Base-by-base conservation (phyloP, 2,113 vertebrate species). In the Periophthalmodon schlosseri region DNA sequence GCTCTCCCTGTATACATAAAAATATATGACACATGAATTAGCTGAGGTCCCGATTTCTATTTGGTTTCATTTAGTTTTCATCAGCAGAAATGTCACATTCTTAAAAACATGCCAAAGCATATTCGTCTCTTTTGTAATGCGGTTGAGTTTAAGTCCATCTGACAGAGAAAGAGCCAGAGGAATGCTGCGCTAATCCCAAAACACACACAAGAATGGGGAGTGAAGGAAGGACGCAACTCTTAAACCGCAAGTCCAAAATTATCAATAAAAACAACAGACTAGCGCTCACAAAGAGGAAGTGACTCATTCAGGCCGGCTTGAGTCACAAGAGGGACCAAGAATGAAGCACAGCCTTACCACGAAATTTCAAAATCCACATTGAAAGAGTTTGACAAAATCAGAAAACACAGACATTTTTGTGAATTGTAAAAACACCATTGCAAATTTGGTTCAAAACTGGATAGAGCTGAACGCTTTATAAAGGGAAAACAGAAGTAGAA, bases 161-260 rank as follows among this genome's bases (percentile, higher is more conserved):
- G 90, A 91, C 90, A 88, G 60, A 82, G 85, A 84, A 81, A 74
- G 84, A 85, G 85, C 84, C 74, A 58, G 69, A 89, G 90, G 89
- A 93, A 93, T 91, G 87, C 28, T 86, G 81, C 73, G 63, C 69
- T 91, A 90, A 90, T 88, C 84, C 73, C 54, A 66, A 28, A 66
- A 74, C 80, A 79, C 79, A 69, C 58, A 68, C 67, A 70, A 74
- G 69, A 76, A 21, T n/a, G 14, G 44, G 13, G 67, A 72, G 2
- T 73, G 68, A 84, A 81, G 57, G 5, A 12, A 39, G 70, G 68
- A 61, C 39, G 0, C 58, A 67, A 70, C 63, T 74, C 23, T 13
- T 28, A 39, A 44, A 1, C 77, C 74, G 69, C 79, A 77, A 0
- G 54, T 70, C 50, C 74, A 81, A 79, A 74, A 71, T 79, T 61